Evolutionary conservation across 2,797 vertebrate genomes (phyloP).

Genomic region (Periparus ater): DNA sequence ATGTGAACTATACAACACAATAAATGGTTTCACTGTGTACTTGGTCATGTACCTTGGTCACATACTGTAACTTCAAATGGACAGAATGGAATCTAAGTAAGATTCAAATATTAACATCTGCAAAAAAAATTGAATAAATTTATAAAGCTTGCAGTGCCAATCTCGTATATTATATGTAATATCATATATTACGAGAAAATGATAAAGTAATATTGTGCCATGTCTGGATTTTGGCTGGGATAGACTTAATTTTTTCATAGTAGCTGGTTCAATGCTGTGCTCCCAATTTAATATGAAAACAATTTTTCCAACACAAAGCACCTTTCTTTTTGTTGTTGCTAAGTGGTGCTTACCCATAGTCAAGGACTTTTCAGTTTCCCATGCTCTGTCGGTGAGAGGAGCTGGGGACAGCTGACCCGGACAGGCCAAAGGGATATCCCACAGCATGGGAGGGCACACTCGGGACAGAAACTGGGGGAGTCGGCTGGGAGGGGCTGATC

Average conservation of each 20-base stretch:
- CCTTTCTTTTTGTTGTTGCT: not conserved
- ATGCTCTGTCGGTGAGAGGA: not conserved
- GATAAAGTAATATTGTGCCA: not conserved
- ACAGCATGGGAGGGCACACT: not conserved
- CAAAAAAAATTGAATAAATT: not conserved
- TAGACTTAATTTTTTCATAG: not conserved
- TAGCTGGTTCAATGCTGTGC: not conserved
- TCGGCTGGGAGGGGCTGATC: not conserved
- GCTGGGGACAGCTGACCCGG: not conserved
- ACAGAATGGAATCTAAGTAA: not conserved
- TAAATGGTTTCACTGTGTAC: not conserved
- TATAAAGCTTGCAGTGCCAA: not conserved
- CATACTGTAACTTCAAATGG: not conserved
- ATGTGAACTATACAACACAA: not conserved
- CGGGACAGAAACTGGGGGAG: not conserved
- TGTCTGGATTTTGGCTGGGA: not conserved
- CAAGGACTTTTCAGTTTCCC: not conserved
- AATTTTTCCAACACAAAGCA: not conserved
- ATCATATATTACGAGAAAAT: not conserved
- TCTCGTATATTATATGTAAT: not conserved
- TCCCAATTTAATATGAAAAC: not conserved
- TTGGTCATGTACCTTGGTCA: not conserved
- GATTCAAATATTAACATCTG: not conserved
- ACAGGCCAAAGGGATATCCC: not conserved
- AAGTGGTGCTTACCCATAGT: not conserved